These are phyloP conservation scores for Monoplex corrugatus DNA, from an alignment of 2,888 invertebrate species.

Conservation along the genomic window DNA sequence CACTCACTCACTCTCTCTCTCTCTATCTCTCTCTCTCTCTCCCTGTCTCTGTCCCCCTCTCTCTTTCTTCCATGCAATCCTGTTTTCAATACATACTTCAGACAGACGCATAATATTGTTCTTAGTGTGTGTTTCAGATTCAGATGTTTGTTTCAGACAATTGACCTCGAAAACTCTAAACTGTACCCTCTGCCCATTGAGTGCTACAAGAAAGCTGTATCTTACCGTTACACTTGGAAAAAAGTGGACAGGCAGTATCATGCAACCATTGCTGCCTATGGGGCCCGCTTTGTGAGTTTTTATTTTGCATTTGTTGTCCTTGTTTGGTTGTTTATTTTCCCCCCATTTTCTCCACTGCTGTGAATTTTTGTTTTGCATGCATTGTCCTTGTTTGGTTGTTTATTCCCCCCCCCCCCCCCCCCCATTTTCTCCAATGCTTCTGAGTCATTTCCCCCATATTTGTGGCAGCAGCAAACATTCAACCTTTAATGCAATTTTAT, in stretches of 20 bases:
- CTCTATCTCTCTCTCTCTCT: not conserved
- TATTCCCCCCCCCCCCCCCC: not conserved
- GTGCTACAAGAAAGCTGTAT: conserved; percentile 46
- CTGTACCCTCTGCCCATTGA: conserved; percentile 43
- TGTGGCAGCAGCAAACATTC: too few species aligned
- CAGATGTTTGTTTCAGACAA: not conserved
- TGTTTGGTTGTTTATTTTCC: not conserved
- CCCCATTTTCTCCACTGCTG: too few species aligned
- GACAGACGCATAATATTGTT: too few species aligned
- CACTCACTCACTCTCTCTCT: not conserved
- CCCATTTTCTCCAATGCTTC: too few species aligned
- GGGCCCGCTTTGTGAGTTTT: not conserved
- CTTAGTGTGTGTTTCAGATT: not conserved
- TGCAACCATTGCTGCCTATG: not conserved
- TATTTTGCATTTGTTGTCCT: not conserved
- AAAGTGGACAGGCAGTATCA: not conserved
- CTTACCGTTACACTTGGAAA: conserved; percentile 45
- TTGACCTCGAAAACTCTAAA: conserved; percentile 40
- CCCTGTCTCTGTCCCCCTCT: too few species aligned
- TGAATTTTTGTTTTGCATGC: too few species aligned
- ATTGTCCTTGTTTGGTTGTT: not conserved
- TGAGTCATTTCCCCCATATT: too few species aligned
- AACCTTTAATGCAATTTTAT: too few species aligned
- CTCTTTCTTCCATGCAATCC: too few species aligned
- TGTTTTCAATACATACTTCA: too few species aligned